These are phyloP conservation scores for Galemys pyrenaicus DNA, from an alignment of 2,113 vertebrate species.

Conservation along the genomic window DNA sequence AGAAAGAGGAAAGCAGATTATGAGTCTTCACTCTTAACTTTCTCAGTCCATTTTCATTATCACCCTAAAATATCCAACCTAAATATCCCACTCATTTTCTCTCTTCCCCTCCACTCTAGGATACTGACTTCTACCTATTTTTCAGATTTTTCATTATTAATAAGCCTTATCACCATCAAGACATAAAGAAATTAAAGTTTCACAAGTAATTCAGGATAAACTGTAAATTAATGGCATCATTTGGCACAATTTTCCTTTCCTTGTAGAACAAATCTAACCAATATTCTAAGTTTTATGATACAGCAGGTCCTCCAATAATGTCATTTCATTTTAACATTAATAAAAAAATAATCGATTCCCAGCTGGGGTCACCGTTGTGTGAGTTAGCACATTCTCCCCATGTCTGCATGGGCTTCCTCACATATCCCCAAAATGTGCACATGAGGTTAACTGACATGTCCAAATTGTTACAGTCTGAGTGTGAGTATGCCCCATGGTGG, in stretches of 20 bases:
- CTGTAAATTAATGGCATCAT: not conserved
- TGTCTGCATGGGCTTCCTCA: not conserved
- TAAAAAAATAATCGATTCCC: not conserved
- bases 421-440: not conserved
- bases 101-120: not conserved
- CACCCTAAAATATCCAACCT: conserved; percentile 22
- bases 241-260: conserved; percentile 41
- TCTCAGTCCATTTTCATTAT: not conserved
- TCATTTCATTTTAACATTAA: not conserved
- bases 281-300: not conserved
- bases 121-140: not conserved
- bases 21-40: conserved; percentile 8
- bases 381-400: not conserved
- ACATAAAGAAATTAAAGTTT: conserved; percentile 42
- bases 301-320: not conserved
- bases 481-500: not conserved
- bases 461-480: not conserved
- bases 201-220: conserved; percentile 43
- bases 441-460: not conserved
- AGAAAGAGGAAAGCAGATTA: conserved; percentile 7
- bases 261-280: conserved; percentile 30
- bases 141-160: conserved; percentile 37
- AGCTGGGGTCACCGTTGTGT: not conserved
- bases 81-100: not conserved
- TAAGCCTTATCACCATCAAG: conserved; percentile 16